A percentile compares a stretch with the other conserved stretches of the same genome.
Conservation (phyloP, 1,140 invertebrate species). For the Cydia strobilella region DNA sequence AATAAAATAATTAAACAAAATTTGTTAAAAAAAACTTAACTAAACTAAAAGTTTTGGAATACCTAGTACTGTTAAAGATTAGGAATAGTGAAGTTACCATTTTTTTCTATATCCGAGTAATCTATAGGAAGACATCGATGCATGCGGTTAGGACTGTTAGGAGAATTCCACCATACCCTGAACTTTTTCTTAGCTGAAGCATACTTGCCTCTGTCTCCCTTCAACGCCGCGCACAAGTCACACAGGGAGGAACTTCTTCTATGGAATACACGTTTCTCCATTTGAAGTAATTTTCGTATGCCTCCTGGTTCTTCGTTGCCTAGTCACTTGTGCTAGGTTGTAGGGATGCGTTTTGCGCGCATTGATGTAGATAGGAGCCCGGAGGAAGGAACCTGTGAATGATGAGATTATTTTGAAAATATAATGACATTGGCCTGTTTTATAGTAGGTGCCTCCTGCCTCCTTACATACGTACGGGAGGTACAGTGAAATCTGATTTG, state of each 20-base stretch:
- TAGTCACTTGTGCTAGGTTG: constrained; percentile 48
- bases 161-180: constrained; percentile 50
- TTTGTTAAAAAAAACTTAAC: no score
- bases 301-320: constrained; percentile 39
- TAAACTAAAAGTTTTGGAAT: constrained; percentile 37
- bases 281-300: constrained; percentile 50
- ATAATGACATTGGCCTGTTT: not conserved
- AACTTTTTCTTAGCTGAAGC: constrained; percentile 41
- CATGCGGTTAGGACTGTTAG: constrained; percentile 39
- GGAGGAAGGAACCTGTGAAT: constrained; percentile 56
- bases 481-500: no score
- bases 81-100: constrained; percentile 33
- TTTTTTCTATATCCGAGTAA: constrained; percentile 36
- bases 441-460: no score
- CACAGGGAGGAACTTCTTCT: constrained; percentile 43
- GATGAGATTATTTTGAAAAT: not conserved
- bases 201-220: constrained; percentile 18
- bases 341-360: constrained; percentile 49
- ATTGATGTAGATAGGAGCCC: constrained; percentile 58
- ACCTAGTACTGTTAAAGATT: constrained; percentile 3
- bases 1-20: constrained; percentile 13
- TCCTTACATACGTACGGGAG: no score
- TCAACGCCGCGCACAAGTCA: constrained; percentile 47
- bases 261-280: constrained; percentile 57
- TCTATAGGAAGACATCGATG: constrained; percentile 42